Conservation (phyloP, 1,140 invertebrate species). For the Drosophila eugracilis region DNA sequence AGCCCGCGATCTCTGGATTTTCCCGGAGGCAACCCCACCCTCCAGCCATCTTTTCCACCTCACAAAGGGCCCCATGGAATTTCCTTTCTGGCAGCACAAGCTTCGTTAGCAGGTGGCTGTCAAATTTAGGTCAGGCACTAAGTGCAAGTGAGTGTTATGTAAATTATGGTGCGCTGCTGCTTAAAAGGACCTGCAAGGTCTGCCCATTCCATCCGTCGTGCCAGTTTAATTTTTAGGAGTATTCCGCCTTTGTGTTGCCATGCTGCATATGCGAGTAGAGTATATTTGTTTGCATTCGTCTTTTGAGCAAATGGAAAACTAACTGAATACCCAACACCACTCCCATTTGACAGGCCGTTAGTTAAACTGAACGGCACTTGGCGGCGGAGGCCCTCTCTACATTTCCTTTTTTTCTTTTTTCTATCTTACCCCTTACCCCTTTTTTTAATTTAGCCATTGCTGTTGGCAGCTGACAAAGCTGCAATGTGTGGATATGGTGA, state of each 20-base stretch:
- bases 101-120: slow-evolving; percentile 35
- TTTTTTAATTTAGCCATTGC: slow-evolving; percentile 73
- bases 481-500: slow-evolving; percentile 44
- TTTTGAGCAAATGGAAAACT: slow-evolving; percentile 54
- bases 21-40: background rate
- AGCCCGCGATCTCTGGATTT: slow-evolving; percentile 33
- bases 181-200: slow-evolving; percentile 65
- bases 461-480: slow-evolving; percentile 57
- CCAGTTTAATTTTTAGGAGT: slow-evolving; percentile 12
- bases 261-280: too few relatives aligned
- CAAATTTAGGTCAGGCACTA: slow-evolving; percentile 78
- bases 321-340: slow-evolving; percentile 51
- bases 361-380: slow-evolving; percentile 60
- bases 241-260: slow-evolving; percentile 8
- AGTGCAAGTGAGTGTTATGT: slow-evolving; percentile 80
- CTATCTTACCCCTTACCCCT: background rate
- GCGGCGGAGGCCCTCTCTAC: slow-evolving; percentile 24
- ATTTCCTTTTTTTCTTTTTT: background rate
- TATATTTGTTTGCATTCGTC: slow-evolving; percentile 45
- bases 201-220: background rate
- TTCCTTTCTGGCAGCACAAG: slow-evolving; percentile 13
- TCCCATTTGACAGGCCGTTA: slow-evolving; percentile 55
- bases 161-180: slow-evolving; percentile 63
- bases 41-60: background rate
- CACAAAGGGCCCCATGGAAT: slow-evolving; percentile 38